phyloP scores from a whole-genome alignment of 2,113 vertebrate genomes.

The Butorides virescens region DNA sequence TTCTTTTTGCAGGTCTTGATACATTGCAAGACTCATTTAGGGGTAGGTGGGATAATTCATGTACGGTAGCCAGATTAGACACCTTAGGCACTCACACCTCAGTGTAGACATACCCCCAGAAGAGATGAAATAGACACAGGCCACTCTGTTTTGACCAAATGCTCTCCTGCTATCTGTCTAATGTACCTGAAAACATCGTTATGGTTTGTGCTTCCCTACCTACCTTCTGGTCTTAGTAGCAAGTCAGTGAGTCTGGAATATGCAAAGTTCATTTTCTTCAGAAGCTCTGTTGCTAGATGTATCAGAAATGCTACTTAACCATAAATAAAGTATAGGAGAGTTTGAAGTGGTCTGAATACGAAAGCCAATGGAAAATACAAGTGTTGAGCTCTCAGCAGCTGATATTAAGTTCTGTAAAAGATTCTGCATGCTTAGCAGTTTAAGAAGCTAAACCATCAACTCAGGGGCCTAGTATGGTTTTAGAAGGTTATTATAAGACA shows the following conservation, averaged over 20 bases:
- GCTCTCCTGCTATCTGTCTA: background rate
- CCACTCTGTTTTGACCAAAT: background rate
- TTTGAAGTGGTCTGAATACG: background rate
- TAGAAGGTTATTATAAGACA: background rate
- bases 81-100: background rate
- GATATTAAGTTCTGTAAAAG: background rate
- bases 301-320: background rate
- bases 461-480: background rate
- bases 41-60: background rate
- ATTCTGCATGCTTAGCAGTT: background rate
- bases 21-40: background rate
- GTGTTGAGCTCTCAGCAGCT: background rate
- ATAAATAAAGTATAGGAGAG: background rate
- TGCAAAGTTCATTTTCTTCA: background rate
- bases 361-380: background rate
- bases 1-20: background rate
- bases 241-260: background rate
- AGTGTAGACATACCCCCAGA: background rate
- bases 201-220: background rate
- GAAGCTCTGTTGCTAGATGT: background rate
- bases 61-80: background rate
- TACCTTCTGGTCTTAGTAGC: background rate
- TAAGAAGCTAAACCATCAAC: background rate
- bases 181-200: background rate
- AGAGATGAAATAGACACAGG: background rate